Conservation (phyloP, 1,140 invertebrate species). For the Lasioglossum albipes region DNA sequence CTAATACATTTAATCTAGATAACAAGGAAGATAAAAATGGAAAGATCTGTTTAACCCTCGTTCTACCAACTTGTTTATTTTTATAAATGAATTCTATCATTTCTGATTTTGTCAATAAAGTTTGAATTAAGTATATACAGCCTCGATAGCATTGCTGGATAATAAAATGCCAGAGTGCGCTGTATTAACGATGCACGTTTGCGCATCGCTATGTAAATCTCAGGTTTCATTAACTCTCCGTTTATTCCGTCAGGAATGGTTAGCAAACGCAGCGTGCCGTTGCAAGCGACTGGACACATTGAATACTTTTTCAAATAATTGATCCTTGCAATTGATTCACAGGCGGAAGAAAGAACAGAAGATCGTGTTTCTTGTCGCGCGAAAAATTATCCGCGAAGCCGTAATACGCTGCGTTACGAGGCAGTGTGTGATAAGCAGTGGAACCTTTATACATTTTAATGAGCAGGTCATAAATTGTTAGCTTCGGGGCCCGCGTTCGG, state of each 20-base stretch:
- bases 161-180: too few species aligned
- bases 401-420: background rate
- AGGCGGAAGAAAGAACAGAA: background rate
- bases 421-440: slow-evolving; percentile 30
- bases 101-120: too few species aligned
- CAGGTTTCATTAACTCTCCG: slow-evolving; percentile 7
- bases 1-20: too few species aligned
- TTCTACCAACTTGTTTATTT: too few species aligned
- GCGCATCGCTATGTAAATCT: background rate
- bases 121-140: too few species aligned
- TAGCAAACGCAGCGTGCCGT: background rate
- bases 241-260: background rate
- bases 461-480: slow-evolving; percentile 36
- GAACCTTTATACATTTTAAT: slow-evolving; percentile 43
- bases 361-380: background rate
- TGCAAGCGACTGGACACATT: background rate
- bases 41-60: too few species aligned
- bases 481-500: background rate
- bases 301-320: background rate
- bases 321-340: background rate
- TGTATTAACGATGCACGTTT: too few species aligned
- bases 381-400: background rate
- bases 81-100: too few species aligned
- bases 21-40: too few species aligned
- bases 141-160: too few species aligned